Evolutionary conservation across 2,888 invertebrate species (phyloP).

Genomic region (Drosophila barbarae): DNA sequence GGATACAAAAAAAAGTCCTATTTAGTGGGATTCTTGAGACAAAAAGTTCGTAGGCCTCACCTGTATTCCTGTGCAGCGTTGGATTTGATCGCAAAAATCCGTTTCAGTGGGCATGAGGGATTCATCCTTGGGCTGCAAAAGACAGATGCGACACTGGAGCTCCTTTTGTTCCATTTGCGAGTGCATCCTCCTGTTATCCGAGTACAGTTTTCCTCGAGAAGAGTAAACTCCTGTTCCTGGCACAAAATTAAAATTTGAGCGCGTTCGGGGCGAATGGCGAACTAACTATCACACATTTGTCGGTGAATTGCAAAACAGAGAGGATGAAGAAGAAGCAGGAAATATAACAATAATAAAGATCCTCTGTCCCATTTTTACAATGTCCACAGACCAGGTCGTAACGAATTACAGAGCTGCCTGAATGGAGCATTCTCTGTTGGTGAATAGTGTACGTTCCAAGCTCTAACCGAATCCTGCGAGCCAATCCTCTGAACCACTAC

Average conservation of each 20-base stretch:
- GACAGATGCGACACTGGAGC: conserved; percentile 67
- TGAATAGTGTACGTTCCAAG: neutral
- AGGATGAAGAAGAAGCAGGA: conserved; percentile 3
- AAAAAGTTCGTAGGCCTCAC: conserved; percentile 40
- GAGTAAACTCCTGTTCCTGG: neutral
- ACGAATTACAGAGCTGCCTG: neutral
- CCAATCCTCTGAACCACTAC: neutral
- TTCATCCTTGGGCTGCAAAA: conserved; percentile 50
- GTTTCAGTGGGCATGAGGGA: conserved; percentile 44
- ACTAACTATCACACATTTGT: neutral
- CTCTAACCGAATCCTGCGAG: neutral
- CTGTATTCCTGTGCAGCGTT: conserved; percentile 65
- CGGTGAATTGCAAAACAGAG: conserved; percentile 1
- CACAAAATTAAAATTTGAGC: conserved; percentile 5
- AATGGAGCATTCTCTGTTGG: neutral
- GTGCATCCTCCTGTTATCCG: conserved; percentile 1
- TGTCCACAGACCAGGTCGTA: neutral
- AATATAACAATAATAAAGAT: neutral
- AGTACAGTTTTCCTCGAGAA: neutral
- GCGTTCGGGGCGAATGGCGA: conserved; percentile 18
- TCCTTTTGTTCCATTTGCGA: conserved; percentile 33
- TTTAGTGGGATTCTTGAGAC: neutral
- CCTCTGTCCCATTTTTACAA: neutral
- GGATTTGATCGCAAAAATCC: conserved; percentile 53
- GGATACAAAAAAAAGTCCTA: neutral